phyloP scores from a whole-genome alignment of 92 coral and sea anemone species.

The Umimayanthus chanpuru region DNA sequence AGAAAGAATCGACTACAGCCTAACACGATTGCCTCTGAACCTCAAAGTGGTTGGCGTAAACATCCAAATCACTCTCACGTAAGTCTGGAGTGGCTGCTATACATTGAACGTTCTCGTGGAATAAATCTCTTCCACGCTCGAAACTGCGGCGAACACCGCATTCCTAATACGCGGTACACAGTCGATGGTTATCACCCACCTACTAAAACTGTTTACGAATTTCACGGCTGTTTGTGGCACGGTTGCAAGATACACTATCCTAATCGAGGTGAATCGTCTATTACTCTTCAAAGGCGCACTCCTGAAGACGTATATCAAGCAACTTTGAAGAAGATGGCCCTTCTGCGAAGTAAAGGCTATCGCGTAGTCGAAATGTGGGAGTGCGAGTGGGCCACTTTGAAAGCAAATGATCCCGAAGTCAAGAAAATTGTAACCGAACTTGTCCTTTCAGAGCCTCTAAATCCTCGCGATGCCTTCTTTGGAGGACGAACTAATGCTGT shows the following conservation, averaged over 20 bases:
- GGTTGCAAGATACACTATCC: not conserved
- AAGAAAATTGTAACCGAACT: not conserved
- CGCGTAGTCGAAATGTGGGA: not conserved
- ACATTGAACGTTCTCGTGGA: conserved; percentile 6
- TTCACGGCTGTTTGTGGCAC: conserved; percentile 18
- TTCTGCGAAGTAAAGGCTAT: not conserved
- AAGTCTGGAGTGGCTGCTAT: conserved; percentile 8
- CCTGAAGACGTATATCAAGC: no score
- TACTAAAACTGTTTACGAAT: conserved; percentile 18
- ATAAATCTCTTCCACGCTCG: conserved; percentile 5
- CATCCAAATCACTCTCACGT: conserved; percentile 14
- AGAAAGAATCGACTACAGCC: no score
- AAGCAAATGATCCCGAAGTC: not conserved
- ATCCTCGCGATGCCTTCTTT: conserved; percentile 19
- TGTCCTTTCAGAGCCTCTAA: not conserved
- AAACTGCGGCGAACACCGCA: conserved; percentile 8
- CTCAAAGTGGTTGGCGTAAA: not conserved
- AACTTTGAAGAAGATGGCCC: not conserved
- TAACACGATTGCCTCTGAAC: no score
- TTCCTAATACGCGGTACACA: conserved; percentile 1
- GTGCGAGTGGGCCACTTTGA: not conserved
- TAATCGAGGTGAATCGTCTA: no score
- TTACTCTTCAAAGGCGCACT: no score
- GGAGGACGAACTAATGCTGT: conserved; percentile 18
- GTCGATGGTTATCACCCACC: not conserved